These are phyloP conservation scores for Spatula clypeata DNA, from an alignment of 2,797 vertebrate genomes.

Conservation along the genomic window DNA sequence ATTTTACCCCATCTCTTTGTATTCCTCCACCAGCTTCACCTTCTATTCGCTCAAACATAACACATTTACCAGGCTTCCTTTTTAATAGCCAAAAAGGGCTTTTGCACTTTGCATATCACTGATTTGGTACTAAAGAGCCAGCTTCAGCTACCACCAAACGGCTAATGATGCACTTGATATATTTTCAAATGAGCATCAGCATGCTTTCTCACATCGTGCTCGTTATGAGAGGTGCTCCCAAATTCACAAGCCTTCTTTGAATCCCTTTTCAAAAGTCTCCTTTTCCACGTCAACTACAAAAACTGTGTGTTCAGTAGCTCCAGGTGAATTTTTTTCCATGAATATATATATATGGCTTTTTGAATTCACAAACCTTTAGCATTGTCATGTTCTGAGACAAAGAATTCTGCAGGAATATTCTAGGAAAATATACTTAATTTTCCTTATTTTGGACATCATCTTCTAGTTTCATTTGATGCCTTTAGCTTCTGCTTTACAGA, in stretches of 20 bases:
- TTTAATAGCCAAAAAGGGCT: neutral
- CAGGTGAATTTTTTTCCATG: conserved; percentile 36
- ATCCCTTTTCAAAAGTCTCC: conserved; percentile 31
- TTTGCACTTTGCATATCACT: neutral
- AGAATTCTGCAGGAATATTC: neutral
- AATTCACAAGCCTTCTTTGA: conserved; percentile 36
- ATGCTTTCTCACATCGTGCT: neutral
- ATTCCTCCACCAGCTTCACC: neutral
- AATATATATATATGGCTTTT: neutral
- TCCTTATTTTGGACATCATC: neutral
- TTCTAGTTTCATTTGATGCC: neutral
- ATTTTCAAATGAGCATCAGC: conserved; percentile 24
- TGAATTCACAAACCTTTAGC: neutral
- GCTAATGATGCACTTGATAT: conserved; percentile 33
- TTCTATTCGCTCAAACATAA: neutral
- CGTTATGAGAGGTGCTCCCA: conserved; percentile 14
- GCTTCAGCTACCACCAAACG: neutral
- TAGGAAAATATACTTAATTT: neutral
- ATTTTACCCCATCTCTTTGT: neutral
- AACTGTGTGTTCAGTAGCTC: conserved; percentile 30
- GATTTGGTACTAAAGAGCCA: conserved; percentile 26
- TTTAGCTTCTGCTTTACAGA: neutral
- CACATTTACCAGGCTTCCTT: neutral
- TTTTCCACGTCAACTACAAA: conserved; percentile 14
- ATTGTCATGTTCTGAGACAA: neutral